phyloP scores from a whole-genome alignment of 2,797 vertebrate genomes.

The Eulemur mongoz region DNA sequence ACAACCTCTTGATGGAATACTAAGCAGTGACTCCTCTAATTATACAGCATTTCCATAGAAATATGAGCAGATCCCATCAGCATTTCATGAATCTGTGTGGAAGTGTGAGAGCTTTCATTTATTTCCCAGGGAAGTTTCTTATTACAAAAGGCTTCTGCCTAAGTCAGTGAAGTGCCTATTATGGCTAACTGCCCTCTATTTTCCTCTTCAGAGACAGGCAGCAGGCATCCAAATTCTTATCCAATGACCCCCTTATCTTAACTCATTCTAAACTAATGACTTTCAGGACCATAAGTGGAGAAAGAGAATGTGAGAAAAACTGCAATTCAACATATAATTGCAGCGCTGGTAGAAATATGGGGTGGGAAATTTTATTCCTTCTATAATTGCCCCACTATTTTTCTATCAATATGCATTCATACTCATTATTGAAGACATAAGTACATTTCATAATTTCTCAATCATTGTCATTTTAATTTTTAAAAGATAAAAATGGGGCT shows the following conservation, averaged over 20 bases:
- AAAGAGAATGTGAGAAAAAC: background rate
- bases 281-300: background rate
- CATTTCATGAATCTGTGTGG: background rate
- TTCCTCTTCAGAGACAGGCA: constrained; percentile 13
- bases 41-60: constrained; percentile 30
- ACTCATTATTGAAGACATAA: background rate
- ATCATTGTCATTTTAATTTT: background rate
- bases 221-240: background rate
- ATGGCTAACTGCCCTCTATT: background rate
- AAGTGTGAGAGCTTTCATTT: background rate
- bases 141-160: background rate
- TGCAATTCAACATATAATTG: background rate
- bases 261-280: background rate
- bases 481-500: background rate
- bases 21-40: background rate
- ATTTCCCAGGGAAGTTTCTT: constrained; percentile 45
- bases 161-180: background rate
- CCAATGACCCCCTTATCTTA: background rate
- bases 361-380: background rate
- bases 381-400: background rate
- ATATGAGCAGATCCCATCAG: background rate
- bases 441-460: constrained; percentile 5
- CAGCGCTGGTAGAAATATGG: background rate
- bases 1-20: background rate
- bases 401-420: background rate